Base-by-base conservation (phyloP, 64 coral and sea anemone genomes). In the Stichodactyla helianthus region DNA sequence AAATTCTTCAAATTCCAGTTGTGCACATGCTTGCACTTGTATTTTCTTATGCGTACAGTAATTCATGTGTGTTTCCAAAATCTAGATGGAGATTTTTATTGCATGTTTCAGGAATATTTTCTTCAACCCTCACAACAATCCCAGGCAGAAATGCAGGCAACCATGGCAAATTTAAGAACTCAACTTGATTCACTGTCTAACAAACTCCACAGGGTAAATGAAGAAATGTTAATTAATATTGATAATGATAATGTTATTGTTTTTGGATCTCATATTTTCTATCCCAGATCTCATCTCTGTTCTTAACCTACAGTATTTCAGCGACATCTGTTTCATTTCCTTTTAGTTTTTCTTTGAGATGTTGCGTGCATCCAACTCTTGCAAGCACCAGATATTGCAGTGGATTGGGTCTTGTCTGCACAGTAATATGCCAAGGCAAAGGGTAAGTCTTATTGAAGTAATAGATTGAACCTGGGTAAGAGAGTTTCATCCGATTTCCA, bases 371-470 rank as follows among this genome's bases (percentile, higher is more conserved):
- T 95, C 93, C 77, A 79, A 58, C 22, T 82, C 76, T 17, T 77
- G 88, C 19, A 99, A 99, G 86, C 93, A 99, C 58, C 62, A 82
- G 85, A 14, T 92, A 59, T 90, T 99, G 59, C 86, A 88, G 18
- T 95, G 93, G 97, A 86, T 95, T 59, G 97, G 93, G 20, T 88
- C 55, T 77, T 99, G 97, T 61, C 91, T 99, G 16, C 90, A 95
- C 84, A 85, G 74, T 56, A 99, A 99, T 56, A 59, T 85, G 27
- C 71, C 84, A 78, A 92, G 97, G 51, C 94, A 95, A 84, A 94
- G 95, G 87, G 97, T 99, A 84, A 50, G 54, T 52, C 19, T 54
- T 54, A 15, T 57, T 82, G 51, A 52, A 17, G 28, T 18, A 19
- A 35, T 15, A 22, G 14, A 52, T 52, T 19, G 6, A 6, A 19